These are phyloP conservation scores for Xenotilapia longispinis DNA, from an alignment of 2,113 vertebrate species.

Conservation along the genomic window DNA sequence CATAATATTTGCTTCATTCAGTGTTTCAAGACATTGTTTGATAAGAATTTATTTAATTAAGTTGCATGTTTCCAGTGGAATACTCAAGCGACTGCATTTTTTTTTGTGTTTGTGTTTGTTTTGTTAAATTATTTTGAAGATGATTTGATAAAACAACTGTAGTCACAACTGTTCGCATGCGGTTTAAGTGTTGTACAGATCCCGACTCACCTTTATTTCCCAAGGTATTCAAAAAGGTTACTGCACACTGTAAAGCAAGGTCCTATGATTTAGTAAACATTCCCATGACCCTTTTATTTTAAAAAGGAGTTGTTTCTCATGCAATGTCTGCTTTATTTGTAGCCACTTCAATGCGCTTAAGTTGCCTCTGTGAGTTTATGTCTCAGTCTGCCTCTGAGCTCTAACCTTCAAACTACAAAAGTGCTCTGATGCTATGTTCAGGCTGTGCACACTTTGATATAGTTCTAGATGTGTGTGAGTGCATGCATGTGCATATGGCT, in stretches of 20 bases:
- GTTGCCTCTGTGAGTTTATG: neutral
- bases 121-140: neutral
- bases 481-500: neutral
- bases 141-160: neutral
- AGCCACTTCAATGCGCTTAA: neutral
- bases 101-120: neutral
- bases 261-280: neutral
- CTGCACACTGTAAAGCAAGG: neutral
- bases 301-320: neutral
- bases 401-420: constrained; percentile 9
- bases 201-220: neutral
- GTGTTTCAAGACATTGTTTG: neutral
- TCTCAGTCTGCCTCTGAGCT: neutral
- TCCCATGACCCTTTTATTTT: neutral
- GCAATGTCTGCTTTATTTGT: neutral
- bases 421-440: neutral
- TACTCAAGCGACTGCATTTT: neutral
- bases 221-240: neutral
- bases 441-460: neutral
- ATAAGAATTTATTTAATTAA: neutral
- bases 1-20: neutral
- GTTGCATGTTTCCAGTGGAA: neutral
- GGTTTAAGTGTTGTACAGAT: neutral
- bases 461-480: neutral
- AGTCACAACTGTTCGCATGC: neutral